Conservation (phyloP, 2,888 invertebrate genomes). For the Philhelius pedissequus region DNA sequence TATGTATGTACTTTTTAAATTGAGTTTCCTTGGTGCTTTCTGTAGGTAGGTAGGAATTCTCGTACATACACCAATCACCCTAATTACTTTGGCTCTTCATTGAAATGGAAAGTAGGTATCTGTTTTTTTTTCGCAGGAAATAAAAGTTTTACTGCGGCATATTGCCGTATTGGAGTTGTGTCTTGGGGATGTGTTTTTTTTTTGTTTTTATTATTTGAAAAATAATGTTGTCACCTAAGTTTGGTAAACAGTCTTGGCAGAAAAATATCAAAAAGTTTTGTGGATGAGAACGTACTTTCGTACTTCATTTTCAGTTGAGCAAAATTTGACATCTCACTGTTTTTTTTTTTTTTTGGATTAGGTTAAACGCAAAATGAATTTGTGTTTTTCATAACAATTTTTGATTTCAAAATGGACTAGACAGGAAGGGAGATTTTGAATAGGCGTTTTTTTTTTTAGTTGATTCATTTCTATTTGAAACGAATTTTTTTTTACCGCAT, state of each 20-base stretch:
- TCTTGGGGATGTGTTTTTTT: background rate
- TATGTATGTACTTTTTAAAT: constrained; percentile 38
- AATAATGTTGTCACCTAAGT: constrained; percentile 6
- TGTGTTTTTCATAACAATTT: too few species aligned
- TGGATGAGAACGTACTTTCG: background rate
- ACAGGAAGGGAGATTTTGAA: too few species aligned
- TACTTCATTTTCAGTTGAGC: background rate
- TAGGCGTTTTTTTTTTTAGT: too few species aligned
- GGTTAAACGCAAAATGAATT: too few species aligned
- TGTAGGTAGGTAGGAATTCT: too few species aligned
- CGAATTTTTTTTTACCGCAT: too few species aligned
- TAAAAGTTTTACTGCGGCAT: constrained; percentile 42
- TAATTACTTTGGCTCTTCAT: constrained; percentile 58
- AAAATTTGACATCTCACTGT: too few species aligned
- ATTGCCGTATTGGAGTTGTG: constrained; percentile 23
- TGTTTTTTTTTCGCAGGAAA: background rate
- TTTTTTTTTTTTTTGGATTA: too few species aligned
- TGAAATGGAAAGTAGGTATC: constrained; percentile 24
- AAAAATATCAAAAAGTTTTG: constrained; percentile 14
- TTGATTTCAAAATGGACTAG: too few species aligned
- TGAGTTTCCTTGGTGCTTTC: constrained; percentile 38
- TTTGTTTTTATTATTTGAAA: background rate
- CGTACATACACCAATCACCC: constrained; percentile 47
- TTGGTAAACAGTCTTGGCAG: background rate
- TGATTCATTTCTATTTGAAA: too few species aligned